These are phyloP conservation scores for Paragorgia papillata DNA, from an alignment of 92 coral and sea anemone genomes.

Conservation along the genomic window DNA sequence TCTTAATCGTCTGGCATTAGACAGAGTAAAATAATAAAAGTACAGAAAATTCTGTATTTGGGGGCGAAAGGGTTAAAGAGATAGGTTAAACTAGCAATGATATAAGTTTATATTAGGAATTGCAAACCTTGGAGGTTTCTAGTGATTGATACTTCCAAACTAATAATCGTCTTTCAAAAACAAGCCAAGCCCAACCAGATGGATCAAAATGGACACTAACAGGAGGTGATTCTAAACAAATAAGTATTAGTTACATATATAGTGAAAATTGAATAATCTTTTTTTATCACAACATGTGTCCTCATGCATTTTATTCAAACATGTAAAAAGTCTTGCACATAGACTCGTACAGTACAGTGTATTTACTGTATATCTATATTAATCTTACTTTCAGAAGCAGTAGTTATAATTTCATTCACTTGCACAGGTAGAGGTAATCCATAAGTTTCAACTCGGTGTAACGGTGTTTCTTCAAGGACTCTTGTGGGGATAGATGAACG, in stretches of 20 bases:
- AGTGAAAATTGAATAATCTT: too few species aligned
- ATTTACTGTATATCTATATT: neutral
- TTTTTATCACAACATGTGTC: too few species aligned
- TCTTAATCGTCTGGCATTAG: too few species aligned
- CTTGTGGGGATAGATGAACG: slow-evolving; percentile 63
- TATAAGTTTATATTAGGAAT: neutral
- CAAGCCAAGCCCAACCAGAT: slow-evolving; percentile 99
- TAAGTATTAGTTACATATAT: too few species aligned
- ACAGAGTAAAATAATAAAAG: too few species aligned
- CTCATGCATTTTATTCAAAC: too few species aligned
- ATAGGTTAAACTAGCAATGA: too few species aligned
- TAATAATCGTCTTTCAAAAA: slow-evolving; percentile 76
- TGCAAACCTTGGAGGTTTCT: slow-evolving; percentile 76
- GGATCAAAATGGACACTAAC: slow-evolving; percentile 76
- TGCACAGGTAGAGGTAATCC: slow-evolving; percentile 96
- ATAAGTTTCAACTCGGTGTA: slow-evolving; percentile 83
- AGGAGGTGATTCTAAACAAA: slow-evolving; percentile 59
- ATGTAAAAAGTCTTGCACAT: too few species aligned
- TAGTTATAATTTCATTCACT: slow-evolving; percentile 81
- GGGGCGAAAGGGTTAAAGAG: too few species aligned
- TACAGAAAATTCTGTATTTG: too few species aligned
- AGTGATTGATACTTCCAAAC: slow-evolving; percentile 79
- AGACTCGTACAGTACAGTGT: too few species aligned
- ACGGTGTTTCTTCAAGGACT: slow-evolving; percentile 78
- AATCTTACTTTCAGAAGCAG: slow-evolving; percentile 66